phyloP scores from a whole-genome alignment of 2,113 vertebrate genomes.

The Acanthisitta chloris region DNA sequence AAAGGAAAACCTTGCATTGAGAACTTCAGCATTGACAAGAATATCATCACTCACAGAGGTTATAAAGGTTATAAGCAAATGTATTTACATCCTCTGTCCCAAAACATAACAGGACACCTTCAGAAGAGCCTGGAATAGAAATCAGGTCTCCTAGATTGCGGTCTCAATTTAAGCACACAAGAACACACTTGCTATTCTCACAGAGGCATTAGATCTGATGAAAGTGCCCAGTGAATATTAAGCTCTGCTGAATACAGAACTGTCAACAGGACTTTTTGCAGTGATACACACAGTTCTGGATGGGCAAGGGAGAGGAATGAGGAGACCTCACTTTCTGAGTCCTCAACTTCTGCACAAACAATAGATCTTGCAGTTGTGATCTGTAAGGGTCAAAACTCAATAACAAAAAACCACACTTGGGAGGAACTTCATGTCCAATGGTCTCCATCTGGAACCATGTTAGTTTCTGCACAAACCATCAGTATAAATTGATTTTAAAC shows the following conservation, averaged over 20 bases:
- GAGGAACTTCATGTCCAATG: neutral
- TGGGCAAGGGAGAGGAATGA: neutral
- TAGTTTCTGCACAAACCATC: neutral
- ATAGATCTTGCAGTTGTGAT: neutral
- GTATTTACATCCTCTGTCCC: neutral
- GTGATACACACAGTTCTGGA: neutral
- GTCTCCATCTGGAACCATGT: neutral
- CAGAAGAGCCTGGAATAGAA: conserved; percentile 27
- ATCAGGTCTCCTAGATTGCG: conserved; percentile 40
- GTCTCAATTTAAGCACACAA: neutral
- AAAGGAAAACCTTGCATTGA: neutral
- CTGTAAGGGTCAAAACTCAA: neutral
- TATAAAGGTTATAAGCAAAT: neutral
- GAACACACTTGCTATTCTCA: neutral
- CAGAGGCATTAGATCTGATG: neutral
- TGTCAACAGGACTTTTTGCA: neutral
- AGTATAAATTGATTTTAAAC: neutral
- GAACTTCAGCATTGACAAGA: neutral
- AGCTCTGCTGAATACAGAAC: neutral
- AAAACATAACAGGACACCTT: conserved; percentile 29
- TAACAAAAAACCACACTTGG: neutral
- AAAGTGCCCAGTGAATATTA: neutral
- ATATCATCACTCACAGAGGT: neutral
- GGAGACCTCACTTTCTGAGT: neutral
- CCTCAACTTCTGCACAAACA: neutral